These are phyloP conservation scores for Xyliphius kryptos DNA, from an alignment of 2,113 vertebrate genomes.

Conservation along the genomic window DNA sequence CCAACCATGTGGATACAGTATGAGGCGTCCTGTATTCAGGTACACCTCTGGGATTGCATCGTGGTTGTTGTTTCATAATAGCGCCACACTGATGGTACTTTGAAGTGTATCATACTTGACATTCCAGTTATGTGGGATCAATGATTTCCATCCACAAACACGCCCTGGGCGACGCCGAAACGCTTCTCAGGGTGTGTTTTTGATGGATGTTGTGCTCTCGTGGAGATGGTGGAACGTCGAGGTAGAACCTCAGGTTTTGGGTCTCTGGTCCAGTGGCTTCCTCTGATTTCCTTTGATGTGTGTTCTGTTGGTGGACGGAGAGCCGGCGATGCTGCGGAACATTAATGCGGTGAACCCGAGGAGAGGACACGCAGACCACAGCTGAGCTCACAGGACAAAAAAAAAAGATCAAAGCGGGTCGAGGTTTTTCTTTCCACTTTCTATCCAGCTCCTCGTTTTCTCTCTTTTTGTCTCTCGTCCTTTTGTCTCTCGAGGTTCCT, in stretches of 20 bases:
- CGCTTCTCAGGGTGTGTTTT: not conserved
- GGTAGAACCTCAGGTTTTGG: conserved; percentile 35
- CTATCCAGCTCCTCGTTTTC: not conserved
- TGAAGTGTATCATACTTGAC: not conserved
- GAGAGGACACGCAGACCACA: conserved; percentile 1
- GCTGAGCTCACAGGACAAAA: conserved; percentile 25
- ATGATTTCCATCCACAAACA: not conserved
- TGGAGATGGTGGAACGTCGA: conserved; percentile 38
- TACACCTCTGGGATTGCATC: too few species aligned
- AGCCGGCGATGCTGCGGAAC: not conserved
- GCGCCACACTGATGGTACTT: not conserved
- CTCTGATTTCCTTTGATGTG: conserved; percentile 17
- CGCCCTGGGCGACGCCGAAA: not conserved
- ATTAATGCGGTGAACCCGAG: conserved; percentile 10
- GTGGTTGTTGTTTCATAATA: too few species aligned
- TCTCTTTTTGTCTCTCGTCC: conserved; percentile 13
- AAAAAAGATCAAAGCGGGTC: conserved; percentile 25
- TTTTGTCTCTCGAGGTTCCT: not conserved
- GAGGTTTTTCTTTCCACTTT: not conserved
- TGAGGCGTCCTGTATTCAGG: too few species aligned
- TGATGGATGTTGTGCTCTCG: not conserved
- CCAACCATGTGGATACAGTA: too few species aligned
- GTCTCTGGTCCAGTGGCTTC: conserved; percentile 2
- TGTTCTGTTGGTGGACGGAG: conserved; percentile 7
- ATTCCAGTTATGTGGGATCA: not conserved